Evolutionary conservation across 2,888 invertebrate genomes (phyloP).

Genomic region (Aricia artaxerxes): DNA sequence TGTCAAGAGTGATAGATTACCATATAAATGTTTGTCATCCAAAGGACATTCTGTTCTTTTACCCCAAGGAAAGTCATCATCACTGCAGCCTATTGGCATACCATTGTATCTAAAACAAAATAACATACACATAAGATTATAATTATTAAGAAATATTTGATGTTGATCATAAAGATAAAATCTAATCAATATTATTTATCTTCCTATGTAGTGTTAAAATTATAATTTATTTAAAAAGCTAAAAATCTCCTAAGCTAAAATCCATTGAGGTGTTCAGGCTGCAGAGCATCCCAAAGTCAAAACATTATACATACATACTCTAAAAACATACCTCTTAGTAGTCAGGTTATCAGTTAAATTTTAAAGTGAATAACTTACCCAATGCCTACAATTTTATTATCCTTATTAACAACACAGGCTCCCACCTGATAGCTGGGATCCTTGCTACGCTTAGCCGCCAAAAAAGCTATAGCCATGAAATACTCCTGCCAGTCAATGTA

Average conservation of each 20-base stretch:
- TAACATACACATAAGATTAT: not conserved
- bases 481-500: constrained; percentile 95
- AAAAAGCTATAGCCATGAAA: constrained; percentile 95
- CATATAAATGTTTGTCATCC: constrained; percentile 92
- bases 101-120: constrained; percentile 89
- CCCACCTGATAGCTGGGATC: constrained; percentile 97
- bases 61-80: constrained; percentile 94
- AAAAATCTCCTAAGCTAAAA: too few relatives aligned
- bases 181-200: too few relatives aligned
- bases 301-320: too few relatives aligned
- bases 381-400: constrained; percentile 93
- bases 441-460: constrained; percentile 96
- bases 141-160: not conserved
- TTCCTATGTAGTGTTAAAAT: too few relatives aligned
- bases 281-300: too few relatives aligned
- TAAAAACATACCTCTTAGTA: too few relatives aligned
- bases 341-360: not conserved
- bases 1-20: constrained; percentile 66
- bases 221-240: too few relatives aligned
- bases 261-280: too few relatives aligned
- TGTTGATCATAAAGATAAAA: not conserved
- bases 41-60: constrained; percentile 82
- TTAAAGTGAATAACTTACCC: constrained; percentile 74
- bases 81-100: constrained; percentile 94
- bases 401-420: constrained; percentile 93